Conservation (phyloP, 1,140 invertebrate species). For the Daktulosphaira vitifoliae region DNA sequence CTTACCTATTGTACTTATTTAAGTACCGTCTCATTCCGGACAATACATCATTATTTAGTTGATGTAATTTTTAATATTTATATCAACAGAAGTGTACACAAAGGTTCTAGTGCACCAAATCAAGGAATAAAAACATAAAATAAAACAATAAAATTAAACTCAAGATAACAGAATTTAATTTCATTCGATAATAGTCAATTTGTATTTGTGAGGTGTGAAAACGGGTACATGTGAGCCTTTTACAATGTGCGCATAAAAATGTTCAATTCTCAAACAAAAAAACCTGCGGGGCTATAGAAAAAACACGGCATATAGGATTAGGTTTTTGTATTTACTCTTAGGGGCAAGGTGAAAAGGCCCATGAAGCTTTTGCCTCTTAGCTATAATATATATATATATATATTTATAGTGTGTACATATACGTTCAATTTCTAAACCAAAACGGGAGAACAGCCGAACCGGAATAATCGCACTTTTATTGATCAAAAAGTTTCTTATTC, state of each 20-base stretch:
- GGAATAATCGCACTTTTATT: constrained; percentile 33
- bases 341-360: constrained; percentile 25
- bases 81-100: no score
- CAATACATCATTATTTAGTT: no score
- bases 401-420: no score
- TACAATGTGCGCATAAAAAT: constrained; percentile 27
- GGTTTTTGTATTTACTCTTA: constrained; percentile 30
- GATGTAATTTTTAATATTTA: no score
- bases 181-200: constrained; percentile 24
- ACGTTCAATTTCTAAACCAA: constrained; percentile 29
- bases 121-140: not conserved
- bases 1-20: no score
- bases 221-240: constrained; percentile 11
- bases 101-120: no score
- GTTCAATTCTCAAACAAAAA: constrained; percentile 24
- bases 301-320: not conserved
- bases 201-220: not conserved
- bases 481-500: constrained; percentile 20
- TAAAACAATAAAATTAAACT: no score
- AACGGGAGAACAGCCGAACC: constrained; percentile 24
- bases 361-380: constrained; percentile 21
- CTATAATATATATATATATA: no score
- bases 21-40: no score
- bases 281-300: not conserved
- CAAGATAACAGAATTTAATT: constrained; percentile 31